Base-by-base conservation (phyloP, 2,888 invertebrate genomes). In the Nomada ruficornis region DNA sequence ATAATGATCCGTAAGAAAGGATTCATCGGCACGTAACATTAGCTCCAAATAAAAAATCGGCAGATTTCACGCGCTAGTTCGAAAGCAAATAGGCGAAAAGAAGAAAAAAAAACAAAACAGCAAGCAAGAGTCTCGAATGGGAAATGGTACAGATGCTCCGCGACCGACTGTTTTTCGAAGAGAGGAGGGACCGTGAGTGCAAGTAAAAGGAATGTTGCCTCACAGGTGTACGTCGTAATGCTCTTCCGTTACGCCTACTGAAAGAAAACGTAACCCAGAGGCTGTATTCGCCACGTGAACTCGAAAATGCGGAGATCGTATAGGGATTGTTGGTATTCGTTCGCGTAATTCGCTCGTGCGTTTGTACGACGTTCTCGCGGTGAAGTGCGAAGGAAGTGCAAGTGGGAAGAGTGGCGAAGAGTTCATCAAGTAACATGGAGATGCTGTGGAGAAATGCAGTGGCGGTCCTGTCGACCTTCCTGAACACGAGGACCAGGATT, bases 341-440 rank as follows among this genome's bases (percentile, higher is more conserved):
- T 71, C 67, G 82, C 67, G 70, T 84, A 72, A 76, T 20, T 75
- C 9, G 50, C 44, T 44, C 69, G 72, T 68, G 68, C 18, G n/a
- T 64, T 68, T 65, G 44, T 50, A 57, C 18, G 72, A 50, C 74
- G 74, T 55, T 77, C n/a, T 11, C 42, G 15, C 15, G 36, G 77
- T 67, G 83, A 72, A 69, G 79, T 77, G 83, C 42, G 65, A 57
- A 36, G 70, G 69, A 72, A 76, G 76, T 65, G 77, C 63, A 63
- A 78, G 78, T 59, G 78, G 63, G 52, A 57, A 60, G 59, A 69
- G 18, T 62, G 75, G 75, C 50, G 26, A 64, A 54, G 72, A 84
- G 73, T 77, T 77, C 26, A 80, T 50, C 77, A 57, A 79, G 80
- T 68, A 87, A 76, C 82, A 89, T 89, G 89, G 89, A 87, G 83